Base-by-base conservation (phyloP, 2,797 vertebrate species). In the Anguilla pacifica region DNA sequence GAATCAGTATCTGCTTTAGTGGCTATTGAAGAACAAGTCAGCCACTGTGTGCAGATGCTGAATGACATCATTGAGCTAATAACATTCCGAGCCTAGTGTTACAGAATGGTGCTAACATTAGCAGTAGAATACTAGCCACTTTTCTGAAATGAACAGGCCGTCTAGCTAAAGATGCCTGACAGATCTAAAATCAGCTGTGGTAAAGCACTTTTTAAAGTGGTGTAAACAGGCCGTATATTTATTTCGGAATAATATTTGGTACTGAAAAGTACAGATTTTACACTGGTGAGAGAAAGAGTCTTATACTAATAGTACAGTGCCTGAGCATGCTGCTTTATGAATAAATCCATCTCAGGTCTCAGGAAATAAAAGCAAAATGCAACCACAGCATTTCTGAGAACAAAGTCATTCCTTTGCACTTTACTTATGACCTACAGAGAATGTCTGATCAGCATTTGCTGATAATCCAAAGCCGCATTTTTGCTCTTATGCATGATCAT, bases 361-460 rank as follows among this genome's bases (percentile, higher is more conserved):
- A 46, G 79, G n/a, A 64, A 85, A 85, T 61, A 43, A 39, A 39
- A 31, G 11, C 31, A 61, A 85, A 35, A 25, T 39, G 55, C 84
- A 53, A 57, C 25, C 53, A 31, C 83, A 53, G 46, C 46, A 6
- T 85, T 85, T 64, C 53, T 28, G 55, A 85, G 84, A 85, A 64
- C 28, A 59, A 59, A 85, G 55, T 61, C 0, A 61, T 85, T 61
- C 64, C 84, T 22, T 15, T 85, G 55, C 13, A 85, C 86, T 86
- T 86, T 53, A 55, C 55, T 87, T 82, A 85, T 64, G 55, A 64
- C 35, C 79, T 39, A 51, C 57, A 87, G 55, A 35, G 59, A 67
- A 67, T 87, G 86, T 64, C 22, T 59, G 10, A 64, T 83, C 86
- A 87, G 86, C 81, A 87, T 83, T 61, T 67, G 19, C 49, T 17